Conservation (phyloP, 2,888 invertebrate genomes). For the Oxycera nigricornis region DNA sequence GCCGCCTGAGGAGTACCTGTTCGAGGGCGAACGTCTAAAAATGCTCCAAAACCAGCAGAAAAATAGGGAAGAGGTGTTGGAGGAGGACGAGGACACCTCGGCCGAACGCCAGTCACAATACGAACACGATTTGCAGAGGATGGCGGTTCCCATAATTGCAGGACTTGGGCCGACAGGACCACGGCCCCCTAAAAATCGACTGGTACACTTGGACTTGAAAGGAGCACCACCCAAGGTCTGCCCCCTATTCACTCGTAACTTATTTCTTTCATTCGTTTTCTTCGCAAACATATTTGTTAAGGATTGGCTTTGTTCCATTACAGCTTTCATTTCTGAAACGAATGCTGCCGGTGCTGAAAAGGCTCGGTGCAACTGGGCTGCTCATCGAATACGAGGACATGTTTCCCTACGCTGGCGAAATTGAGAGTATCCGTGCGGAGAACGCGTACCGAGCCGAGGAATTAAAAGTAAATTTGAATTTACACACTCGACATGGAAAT, state of each 20-base stretch:
- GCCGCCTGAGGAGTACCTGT: slow-evolving; percentile 57
- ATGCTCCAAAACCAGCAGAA: slow-evolving; percentile 62
- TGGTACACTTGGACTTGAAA: slow-evolving; percentile 80
- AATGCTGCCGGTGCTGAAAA: slow-evolving; percentile 66
- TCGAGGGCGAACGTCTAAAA: slow-evolving; percentile 60
- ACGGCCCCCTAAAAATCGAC: slow-evolving; percentile 61
- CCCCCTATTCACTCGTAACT: too few species aligned
- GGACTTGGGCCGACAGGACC: slow-evolving; percentile 60
- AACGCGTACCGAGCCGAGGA: slow-evolving; percentile 64
- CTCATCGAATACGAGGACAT: slow-evolving; percentile 82
- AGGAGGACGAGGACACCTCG: slow-evolving; percentile 57
- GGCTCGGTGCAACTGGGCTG: slow-evolving; percentile 75
- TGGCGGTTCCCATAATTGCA: slow-evolving; percentile 60
- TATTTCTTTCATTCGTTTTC: background rate
- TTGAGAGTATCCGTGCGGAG: slow-evolving; percentile 66
- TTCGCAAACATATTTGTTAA: background rate
- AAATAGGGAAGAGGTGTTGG: slow-evolving; percentile 59
- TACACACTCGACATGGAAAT: background rate
- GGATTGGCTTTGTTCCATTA: slow-evolving; percentile 3
- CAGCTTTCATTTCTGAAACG: slow-evolving; percentile 67
- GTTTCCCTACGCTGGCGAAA: slow-evolving; percentile 74
- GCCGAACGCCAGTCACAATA: slow-evolving; percentile 57
- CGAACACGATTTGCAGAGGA: slow-evolving; percentile 60
- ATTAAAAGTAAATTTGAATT: slow-evolving; percentile 52
- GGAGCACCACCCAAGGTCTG: slow-evolving; percentile 73